phyloP scores from a whole-genome alignment of 2,113 vertebrate genomes.

The Syngnathoides biaculeatus region DNA sequence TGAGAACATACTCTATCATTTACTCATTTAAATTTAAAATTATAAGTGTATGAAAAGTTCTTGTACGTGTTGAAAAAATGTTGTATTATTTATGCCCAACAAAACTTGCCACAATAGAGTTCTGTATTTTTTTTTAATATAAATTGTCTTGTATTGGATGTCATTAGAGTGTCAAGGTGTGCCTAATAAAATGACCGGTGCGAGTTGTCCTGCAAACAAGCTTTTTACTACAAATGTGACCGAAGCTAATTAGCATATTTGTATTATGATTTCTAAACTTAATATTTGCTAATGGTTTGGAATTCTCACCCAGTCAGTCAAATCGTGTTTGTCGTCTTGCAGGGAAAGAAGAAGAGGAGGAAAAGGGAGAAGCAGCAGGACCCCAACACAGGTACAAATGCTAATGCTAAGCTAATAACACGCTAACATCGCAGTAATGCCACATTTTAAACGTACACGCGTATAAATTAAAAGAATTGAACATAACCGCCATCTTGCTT shows the following conservation, averaged over 20 bases:
- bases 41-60: too few species aligned
- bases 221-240: background rate
- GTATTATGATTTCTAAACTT: background rate
- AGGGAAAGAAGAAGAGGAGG: conserved; percentile 98
- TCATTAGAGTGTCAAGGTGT: background rate
- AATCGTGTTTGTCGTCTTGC: conserved; percentile 15
- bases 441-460: too few species aligned
- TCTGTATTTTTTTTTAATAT: too few species aligned
- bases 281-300: background rate
- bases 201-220: background rate
- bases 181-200: background rate
- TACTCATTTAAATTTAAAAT: too few species aligned
- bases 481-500: background rate
- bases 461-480: background rate
- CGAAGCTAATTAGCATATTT: background rate
- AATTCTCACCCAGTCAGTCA: background rate
- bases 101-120: too few species aligned
- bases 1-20: too few species aligned
- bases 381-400: conserved; percentile 84
- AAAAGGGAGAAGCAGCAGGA: conserved; percentile 97
- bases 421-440: background rate
- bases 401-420: background rate
- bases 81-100: too few species aligned
- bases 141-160: too few species aligned
- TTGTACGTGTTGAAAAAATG: too few species aligned